Conservation (phyloP, 2,888 invertebrate species). For the Dusona sp. region DNA sequence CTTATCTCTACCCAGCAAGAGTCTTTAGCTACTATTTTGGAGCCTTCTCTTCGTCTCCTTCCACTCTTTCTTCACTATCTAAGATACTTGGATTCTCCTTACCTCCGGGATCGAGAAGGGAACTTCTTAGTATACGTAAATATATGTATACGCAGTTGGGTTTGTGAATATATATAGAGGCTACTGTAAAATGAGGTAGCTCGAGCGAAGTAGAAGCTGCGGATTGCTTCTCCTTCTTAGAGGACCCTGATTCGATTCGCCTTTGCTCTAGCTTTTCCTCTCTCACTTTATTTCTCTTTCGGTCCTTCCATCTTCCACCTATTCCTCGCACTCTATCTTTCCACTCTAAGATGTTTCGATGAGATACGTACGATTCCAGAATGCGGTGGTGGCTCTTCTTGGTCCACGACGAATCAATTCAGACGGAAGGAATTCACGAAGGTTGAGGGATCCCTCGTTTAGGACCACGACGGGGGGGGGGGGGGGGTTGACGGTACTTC, state of each 20-base stretch:
- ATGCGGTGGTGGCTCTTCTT: slow-evolving; percentile 55
- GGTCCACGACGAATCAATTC: slow-evolving; percentile 73
- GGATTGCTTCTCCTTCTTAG: slow-evolving; percentile 55
- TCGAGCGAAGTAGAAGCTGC: slow-evolving; percentile 41
- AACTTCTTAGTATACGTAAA: background rate
- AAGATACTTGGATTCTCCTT: slow-evolving; percentile 29
- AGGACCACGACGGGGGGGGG: slow-evolving; percentile 55
- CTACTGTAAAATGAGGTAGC: slow-evolving; percentile 63
- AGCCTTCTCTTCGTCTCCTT: slow-evolving; percentile 36
- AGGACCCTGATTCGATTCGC: slow-evolving; percentile 69
- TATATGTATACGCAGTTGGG: background rate
- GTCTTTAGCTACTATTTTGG: slow-evolving; percentile 29
- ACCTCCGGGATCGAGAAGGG: slow-evolving; percentile 32
- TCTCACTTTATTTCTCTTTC: slow-evolving; percentile 10
- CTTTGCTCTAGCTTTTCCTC: slow-evolving; percentile 35
- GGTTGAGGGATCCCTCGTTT: slow-evolving; percentile 66
- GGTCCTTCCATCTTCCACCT: background rate
- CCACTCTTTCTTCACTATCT: slow-evolving; percentile 43
- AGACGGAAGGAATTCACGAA: slow-evolving; percentile 70
- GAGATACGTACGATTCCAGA: slow-evolving; percentile 67
- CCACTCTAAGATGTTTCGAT: slow-evolving; percentile 54
- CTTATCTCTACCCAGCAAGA: slow-evolving; percentile 25
- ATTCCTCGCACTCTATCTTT: background rate
- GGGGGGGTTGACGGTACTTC: slow-evolving; percentile 45
- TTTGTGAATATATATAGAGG: slow-evolving; percentile 14